These are phyloP conservation scores for Metopolophium dirhodum DNA, from an alignment of 1,140 invertebrate genomes.

Conservation along the genomic window DNA sequence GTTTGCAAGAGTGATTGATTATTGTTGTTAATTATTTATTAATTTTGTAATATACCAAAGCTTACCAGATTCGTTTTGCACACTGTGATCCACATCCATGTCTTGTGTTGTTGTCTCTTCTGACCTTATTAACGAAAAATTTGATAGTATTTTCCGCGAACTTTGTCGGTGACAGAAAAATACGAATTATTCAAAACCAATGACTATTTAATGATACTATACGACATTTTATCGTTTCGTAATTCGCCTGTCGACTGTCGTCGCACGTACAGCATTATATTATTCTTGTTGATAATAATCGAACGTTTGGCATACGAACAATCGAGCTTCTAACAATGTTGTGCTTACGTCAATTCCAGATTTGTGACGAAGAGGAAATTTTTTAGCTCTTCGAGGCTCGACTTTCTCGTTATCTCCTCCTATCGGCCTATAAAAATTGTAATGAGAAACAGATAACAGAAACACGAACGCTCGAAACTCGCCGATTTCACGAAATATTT, in stretches of 20 bases:
- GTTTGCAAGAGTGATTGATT: neutral
- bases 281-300: neutral
- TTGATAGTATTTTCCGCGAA: neutral
- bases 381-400: neutral
- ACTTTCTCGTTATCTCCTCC: neutral
- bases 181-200: neutral
- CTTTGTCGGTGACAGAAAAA: neutral
- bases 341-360: neutral
- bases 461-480: too few relatives aligned
- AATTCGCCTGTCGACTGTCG: neutral
- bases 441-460: too few relatives aligned
- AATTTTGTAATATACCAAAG: neutral
- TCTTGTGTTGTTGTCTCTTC: neutral
- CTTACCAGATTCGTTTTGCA: slow-evolving; percentile 15
- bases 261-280: neutral
- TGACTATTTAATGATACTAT: neutral
- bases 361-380: neutral
- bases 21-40: neutral
- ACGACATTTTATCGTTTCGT: neutral
- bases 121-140: neutral
- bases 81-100: slow-evolving; percentile 19
- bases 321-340: neutral
- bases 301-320: neutral
- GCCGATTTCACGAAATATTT: too few relatives aligned
- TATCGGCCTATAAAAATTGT: neutral